A percentile compares a stretch with the other conserved stretches of the same genome.
These are phyloP conservation scores for Bombus soroeensis DNA, from an alignment of 1,140 invertebrate genomes.

Conservation along the genomic window DNA sequence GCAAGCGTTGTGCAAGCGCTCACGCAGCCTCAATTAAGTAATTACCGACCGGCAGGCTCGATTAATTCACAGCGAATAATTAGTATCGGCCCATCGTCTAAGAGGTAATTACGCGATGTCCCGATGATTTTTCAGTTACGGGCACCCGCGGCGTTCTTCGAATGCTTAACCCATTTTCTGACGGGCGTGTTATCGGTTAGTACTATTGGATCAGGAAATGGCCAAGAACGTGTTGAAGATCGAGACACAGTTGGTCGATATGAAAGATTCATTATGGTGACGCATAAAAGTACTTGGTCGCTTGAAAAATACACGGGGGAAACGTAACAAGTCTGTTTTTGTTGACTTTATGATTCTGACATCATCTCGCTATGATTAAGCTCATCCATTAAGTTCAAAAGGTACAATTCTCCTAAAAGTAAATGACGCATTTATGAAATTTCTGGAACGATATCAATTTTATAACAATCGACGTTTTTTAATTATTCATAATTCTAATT, in stretches of 20 bases:
- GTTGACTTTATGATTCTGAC: not conserved
- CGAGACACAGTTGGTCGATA: not conserved
- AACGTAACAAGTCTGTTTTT: not conserved
- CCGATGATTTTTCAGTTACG: slow-evolving; percentile 1
- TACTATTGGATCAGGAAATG: not conserved
- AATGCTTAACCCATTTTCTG: slow-evolving; percentile 2
- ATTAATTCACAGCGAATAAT: slow-evolving; percentile 75
- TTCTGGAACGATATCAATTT: too few relatives aligned
- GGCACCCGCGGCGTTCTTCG: too few relatives aligned
- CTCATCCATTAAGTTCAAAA: too few relatives aligned
- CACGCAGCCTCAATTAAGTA: slow-evolving; percentile 70
- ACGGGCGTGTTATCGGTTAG: not conserved
- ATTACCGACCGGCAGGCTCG: slow-evolving; percentile 66
- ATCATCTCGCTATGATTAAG: not conserved
- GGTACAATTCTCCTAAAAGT: too few relatives aligned
- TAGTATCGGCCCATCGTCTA: slow-evolving; percentile 51
- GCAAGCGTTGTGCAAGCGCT: not conserved
- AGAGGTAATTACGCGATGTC: slow-evolving; percentile 46
- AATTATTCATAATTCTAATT: too few relatives aligned
- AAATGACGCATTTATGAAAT: too few relatives aligned
- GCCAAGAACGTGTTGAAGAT: not conserved
- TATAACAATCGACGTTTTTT: too few relatives aligned
- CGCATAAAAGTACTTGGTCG: too few relatives aligned
- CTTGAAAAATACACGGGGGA: too few relatives aligned
- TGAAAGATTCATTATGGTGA: too few relatives aligned